These are phyloP conservation scores for Ageneiosus marmoratus DNA, from an alignment of 2,113 vertebrate species.

Conservation along the genomic window DNA sequence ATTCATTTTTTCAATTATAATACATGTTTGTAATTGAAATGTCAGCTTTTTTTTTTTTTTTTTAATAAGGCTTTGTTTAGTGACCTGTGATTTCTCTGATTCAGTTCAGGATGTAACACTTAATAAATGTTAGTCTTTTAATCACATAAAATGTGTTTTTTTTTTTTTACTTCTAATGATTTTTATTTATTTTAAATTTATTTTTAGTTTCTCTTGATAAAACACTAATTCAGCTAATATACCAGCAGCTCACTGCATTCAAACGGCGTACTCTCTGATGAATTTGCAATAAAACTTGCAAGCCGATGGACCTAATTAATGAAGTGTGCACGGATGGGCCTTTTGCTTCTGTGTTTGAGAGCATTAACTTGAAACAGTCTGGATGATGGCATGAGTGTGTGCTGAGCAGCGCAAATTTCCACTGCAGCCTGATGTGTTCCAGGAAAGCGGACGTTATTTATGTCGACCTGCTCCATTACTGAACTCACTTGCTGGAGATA, in stretches of 20 bases:
- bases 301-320: neutral
- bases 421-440: constrained; percentile 26
- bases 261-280: neutral
- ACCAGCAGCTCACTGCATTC: neutral
- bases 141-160: no score
- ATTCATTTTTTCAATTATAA: neutral
- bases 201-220: neutral
- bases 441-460: constrained; percentile 24
- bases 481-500: constrained; percentile 11
- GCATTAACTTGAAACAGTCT: neutral
- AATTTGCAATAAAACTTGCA: neutral
- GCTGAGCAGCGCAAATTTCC: neutral
- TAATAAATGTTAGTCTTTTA: no score
- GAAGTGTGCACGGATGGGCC: neutral
- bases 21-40: neutral
- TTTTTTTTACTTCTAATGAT: no score
- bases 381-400: neutral
- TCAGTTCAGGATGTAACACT: neutral
- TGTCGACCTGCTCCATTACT: constrained; percentile 11
- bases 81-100: neutral
- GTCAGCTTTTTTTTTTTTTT: neutral
- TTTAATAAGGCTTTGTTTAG: neutral
- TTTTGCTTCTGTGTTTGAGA: neutral
- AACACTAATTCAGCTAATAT: neutral
- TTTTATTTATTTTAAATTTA: neutral